Conservation (phyloP, 2,888 invertebrate genomes). For the Platypus cylindrus region DNA sequence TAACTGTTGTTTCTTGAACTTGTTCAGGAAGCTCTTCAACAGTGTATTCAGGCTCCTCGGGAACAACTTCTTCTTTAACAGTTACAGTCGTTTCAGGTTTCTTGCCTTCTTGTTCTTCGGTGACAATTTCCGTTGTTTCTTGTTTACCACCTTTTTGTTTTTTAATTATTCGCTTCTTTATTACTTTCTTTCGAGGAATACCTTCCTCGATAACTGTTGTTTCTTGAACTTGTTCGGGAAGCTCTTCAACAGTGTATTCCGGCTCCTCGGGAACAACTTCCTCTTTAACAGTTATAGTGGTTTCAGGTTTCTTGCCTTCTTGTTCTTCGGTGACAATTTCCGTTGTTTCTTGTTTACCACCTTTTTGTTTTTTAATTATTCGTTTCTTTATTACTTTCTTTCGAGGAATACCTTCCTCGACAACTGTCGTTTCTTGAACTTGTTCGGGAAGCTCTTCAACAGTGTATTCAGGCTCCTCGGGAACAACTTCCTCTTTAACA, state of each 20-base stretch:
- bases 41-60: slow-evolving; percentile 15
- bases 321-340: slow-evolving; percentile 39
- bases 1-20: slow-evolving; percentile 31
- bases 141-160: slow-evolving; percentile 26
- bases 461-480: slow-evolving; percentile 12
- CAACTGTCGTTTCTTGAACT: slow-evolving; percentile 22
- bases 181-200: slow-evolving; percentile 18
- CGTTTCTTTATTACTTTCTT: slow-evolving; percentile 25
- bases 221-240: slow-evolving; percentile 20
- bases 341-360: slow-evolving; percentile 25
- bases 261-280: slow-evolving; percentile 21
- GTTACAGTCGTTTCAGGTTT: slow-evolving; percentile 21
- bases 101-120: slow-evolving; percentile 24
- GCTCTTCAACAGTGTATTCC: slow-evolving; percentile 16
- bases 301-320: slow-evolving; percentile 31
- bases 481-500: slow-evolving; percentile 18
- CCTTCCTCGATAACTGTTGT: slow-evolving; percentile 15
- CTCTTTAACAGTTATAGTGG: slow-evolving; percentile 21
- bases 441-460: slow-evolving; percentile 19
- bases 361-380: slow-evolving; percentile 36
- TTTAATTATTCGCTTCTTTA: slow-evolving; percentile 23
- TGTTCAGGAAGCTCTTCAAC: slow-evolving; percentile 20
- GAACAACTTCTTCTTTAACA: slow-evolving; percentile 20
- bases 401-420: slow-evolving; percentile 30
- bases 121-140: slow-evolving; percentile 28